A percentile compares a stretch with the other conserved stretches of the same genome.
These are phyloP conservation scores for Todus mexicanus DNA, from an alignment of 2,797 vertebrate genomes.

Conservation along the genomic window DNA sequence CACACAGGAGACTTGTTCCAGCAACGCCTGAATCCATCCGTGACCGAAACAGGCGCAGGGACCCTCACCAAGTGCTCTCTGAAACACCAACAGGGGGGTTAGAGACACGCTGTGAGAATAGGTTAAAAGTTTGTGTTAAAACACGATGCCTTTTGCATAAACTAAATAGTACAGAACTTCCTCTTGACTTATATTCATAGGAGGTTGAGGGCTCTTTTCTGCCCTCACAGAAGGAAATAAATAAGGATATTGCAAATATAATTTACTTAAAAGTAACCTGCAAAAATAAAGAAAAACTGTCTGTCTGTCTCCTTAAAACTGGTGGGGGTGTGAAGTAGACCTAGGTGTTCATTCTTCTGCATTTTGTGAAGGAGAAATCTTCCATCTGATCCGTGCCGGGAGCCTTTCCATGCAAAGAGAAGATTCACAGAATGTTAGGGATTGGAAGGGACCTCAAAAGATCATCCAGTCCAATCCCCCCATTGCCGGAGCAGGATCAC, in stretches of 20 bases:
- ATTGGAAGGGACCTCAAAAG: no score
- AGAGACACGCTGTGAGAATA: fast-evolving
- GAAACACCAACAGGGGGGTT: not conserved
- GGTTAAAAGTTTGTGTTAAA: not conserved
- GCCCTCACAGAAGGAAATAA: not conserved
- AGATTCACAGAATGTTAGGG: no score
- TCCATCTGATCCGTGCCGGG: no score
- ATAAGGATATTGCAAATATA: not conserved
- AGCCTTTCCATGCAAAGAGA: not conserved
- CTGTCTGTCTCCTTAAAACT: not conserved
- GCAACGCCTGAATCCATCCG: not conserved
- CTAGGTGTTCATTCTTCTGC: not conserved
- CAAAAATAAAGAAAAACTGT: not conserved
- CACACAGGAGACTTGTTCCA: fast-evolving
- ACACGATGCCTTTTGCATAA: not conserved
- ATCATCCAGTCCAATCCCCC: no score
- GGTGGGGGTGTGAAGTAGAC: not conserved
- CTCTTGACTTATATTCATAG: fast-evolving
- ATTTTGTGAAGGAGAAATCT: not conserved
- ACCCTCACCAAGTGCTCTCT: not conserved
- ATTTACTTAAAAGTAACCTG: not conserved
- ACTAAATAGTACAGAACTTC: not conserved
- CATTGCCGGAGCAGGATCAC: no score
- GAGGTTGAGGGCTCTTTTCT: not conserved
- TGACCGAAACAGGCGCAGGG: not conserved